Evolutionary conservation across 1,140 invertebrate genomes (phyloP).

Genomic region (Hermetia illucens): DNA sequence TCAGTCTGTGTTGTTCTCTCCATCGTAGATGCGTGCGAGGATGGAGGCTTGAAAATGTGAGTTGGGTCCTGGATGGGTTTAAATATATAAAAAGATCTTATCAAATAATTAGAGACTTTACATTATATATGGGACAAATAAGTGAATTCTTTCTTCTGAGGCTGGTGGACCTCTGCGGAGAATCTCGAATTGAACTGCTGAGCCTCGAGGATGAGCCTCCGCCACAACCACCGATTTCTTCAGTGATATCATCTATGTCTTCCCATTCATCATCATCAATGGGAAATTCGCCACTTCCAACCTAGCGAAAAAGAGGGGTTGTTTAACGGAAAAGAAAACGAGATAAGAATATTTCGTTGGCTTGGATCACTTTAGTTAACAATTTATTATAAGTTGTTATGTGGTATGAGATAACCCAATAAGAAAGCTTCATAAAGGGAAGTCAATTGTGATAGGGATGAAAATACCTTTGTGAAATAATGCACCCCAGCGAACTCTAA

Average conservation of each 20-base stretch:
- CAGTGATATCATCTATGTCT: slow-evolving; percentile 37
- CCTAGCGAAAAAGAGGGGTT: slow-evolving; percentile 19
- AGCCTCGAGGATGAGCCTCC: slow-evolving; percentile 7
- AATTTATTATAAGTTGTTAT: no score
- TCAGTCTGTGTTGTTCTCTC: slow-evolving; percentile 73
- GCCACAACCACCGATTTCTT: slow-evolving; percentile 32
- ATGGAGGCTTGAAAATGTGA: slow-evolving; percentile 19
- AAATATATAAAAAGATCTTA: background rate
- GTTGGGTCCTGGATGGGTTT: slow-evolving; percentile 29
- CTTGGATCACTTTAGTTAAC: background rate
- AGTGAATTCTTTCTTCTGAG: slow-evolving; percentile 30
- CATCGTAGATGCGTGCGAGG: slow-evolving; percentile 39
- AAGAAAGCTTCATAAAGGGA: no score
- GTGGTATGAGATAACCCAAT: no score
- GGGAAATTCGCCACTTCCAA: slow-evolving; percentile 68
- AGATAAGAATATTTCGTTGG: slow-evolving; percentile 1
- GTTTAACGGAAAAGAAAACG: background rate
- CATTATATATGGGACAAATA: slow-evolving; percentile 46
- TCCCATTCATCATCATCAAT: slow-evolving; percentile 67
- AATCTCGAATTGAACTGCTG: slow-evolving; percentile 1
- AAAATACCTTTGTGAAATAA: slow-evolving; percentile 74
- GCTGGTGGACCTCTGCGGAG: slow-evolving; percentile 2
- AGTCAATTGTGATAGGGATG: no score
- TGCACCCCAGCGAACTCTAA: slow-evolving; percentile 89
- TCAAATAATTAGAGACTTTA: slow-evolving; percentile 19